Percentiles rank a stretch among this genome's conserved stretches.
Conservation (phyloP, 1,140 invertebrate genomes). For the Drosophila kanapiae region DNA sequence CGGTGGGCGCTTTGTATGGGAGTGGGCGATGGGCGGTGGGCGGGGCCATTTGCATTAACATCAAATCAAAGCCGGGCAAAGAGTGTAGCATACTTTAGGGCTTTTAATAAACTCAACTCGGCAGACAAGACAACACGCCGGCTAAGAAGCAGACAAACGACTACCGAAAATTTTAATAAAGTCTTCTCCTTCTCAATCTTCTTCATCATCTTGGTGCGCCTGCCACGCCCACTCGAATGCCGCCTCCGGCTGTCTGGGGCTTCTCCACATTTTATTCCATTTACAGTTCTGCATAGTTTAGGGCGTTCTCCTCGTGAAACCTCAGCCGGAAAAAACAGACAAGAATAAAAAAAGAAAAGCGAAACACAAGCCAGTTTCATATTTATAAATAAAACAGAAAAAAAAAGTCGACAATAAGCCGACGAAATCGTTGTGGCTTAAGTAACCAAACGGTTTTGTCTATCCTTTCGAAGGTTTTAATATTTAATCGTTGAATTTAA, state of each 20-base stretch:
- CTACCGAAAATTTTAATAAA: constrained; percentile 69
- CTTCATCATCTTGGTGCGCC: not conserved
- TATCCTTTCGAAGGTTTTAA: not conserved
- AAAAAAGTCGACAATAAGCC: not conserved
- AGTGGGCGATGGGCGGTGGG: not conserved
- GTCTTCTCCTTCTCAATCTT: constrained; percentile 2
- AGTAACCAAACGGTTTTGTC: not conserved
- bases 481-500: not conserved
- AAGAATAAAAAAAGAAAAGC: not conserved
- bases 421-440: not conserved
- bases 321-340: not conserved
- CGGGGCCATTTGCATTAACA: constrained; percentile 72
- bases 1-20: not conserved
- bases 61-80: constrained; percentile 67
- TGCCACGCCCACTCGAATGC: constrained; percentile 13
- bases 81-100: constrained; percentile 36
- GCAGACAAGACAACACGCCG: constrained; percentile 30
- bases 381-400: constrained; percentile 17
- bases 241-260: constrained; percentile 37
- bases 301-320: constrained; percentile 15
- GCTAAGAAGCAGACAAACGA: constrained; percentile 39
- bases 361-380: constrained; percentile 17
- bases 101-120: constrained; percentile 67
- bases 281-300: constrained; percentile 63
- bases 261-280: constrained; percentile 30